Percentiles rank a stretch among this genome's conserved stretches.
Evolutionary conservation across 2,113 vertebrate species (phyloP).

Genomic region (Ranitomeya variabilis): DNA sequence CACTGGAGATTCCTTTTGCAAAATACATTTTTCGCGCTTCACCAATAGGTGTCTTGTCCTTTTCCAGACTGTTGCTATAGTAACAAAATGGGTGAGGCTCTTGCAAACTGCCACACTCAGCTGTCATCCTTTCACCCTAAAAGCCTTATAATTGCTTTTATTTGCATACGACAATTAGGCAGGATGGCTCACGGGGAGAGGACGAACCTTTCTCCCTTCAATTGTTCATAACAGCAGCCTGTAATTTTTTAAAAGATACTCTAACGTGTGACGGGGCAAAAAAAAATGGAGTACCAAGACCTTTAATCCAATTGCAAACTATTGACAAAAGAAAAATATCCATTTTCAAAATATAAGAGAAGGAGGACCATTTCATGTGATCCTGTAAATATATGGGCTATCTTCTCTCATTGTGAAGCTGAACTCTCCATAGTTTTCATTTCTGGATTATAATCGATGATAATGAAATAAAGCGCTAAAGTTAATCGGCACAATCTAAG

Average conservation of each 20-base stretch:
- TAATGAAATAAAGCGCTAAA: constrained; percentile 23
- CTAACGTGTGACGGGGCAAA: constrained; percentile 82
- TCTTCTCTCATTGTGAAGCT: constrained; percentile 30
- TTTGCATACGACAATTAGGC: constrained; percentile 99
- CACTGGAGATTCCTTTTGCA: constrained; percentile 74
- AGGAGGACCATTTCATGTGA: constrained; percentile 80
- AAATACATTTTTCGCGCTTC: constrained; percentile 77
- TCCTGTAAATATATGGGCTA: constrained; percentile 67
- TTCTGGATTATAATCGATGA: constrained; percentile 23
- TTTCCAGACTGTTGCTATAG: constrained; percentile 94
- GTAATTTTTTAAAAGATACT: constrained; percentile 85
- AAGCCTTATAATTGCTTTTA: constrained; percentile 99
- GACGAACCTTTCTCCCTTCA: constrained; percentile 96
- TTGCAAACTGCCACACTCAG: constrained; percentile 95
- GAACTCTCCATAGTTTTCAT: constrained; percentile 44
- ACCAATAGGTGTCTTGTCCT: constrained; percentile 78
- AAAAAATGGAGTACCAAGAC: constrained; percentile 82
- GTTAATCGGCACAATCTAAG: constrained; percentile 34
- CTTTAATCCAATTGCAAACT: constrained; percentile 87
- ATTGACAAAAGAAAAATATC: constrained; percentile 87
- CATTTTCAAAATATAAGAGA: constrained; percentile 82
- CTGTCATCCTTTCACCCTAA: constrained; percentile 99
- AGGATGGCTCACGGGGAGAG: constrained; percentile 98
- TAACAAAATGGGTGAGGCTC: constrained; percentile 97
- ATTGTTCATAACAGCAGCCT: constrained; percentile 83